Conservation (phyloP, 2,888 invertebrate genomes). For the Autographa pulchrina region DNA sequence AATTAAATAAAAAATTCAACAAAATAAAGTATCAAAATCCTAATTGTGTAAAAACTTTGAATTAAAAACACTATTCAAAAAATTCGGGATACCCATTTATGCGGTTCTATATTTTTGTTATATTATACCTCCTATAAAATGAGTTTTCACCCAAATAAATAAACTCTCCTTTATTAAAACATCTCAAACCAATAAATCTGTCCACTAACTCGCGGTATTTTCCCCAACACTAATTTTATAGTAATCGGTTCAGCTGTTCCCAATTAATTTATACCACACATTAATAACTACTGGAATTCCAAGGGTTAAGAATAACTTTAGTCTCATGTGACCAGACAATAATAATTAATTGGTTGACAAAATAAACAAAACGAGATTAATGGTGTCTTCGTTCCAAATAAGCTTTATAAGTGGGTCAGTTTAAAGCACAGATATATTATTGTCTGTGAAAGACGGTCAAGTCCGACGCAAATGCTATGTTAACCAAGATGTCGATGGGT, state of each 20-base stretch:
- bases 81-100: too few relatives aligned
- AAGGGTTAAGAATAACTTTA: neutral
- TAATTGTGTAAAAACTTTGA: too few relatives aligned
- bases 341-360: neutral
- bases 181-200: too few relatives aligned
- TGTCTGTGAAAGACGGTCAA: neutral
- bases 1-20: too few relatives aligned
- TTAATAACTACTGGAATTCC: conserved; percentile 1
- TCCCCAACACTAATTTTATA: neutral
- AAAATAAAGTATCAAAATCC: too few relatives aligned
- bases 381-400: neutral
- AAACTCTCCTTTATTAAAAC: too few relatives aligned
- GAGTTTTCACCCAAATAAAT: too few relatives aligned
- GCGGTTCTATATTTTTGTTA: too few relatives aligned
- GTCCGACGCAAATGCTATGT: neutral
- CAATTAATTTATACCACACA: neutral
- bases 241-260: neutral
- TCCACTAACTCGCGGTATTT: too few relatives aligned
- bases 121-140: too few relatives aligned
- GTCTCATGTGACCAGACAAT: neutral
- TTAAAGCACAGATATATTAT: neutral
- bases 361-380: conserved; percentile 1
- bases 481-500: too few relatives aligned
- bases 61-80: too few relatives aligned
- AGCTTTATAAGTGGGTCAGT: neutral